Percentiles rank a stretch among this genome's conserved stretches.
phyloP scores from a whole-genome alignment of 2,888 invertebrate species.

The Aleiodes testaceus region DNA sequence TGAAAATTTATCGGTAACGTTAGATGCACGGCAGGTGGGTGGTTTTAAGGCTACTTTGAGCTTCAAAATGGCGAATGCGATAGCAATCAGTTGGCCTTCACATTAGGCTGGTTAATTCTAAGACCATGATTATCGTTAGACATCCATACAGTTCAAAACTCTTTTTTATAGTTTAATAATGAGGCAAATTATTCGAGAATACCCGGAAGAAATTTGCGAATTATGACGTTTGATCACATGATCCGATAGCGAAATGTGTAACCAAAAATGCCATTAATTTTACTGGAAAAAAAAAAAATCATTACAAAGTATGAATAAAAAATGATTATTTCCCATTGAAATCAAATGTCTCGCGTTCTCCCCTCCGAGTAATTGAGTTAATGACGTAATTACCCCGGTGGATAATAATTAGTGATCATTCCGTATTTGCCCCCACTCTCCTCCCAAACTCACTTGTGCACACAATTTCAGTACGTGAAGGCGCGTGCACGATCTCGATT shows the following conservation, averaged over 20 bases:
- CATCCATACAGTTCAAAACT: constrained; percentile 27
- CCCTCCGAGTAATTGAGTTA: constrained; percentile 61
- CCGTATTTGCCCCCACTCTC: constrained; percentile 34
- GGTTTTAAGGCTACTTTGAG: constrained; percentile 47
- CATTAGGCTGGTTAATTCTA: constrained; percentile 63
- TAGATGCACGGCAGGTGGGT: constrained; percentile 62
- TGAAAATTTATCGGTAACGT: constrained; percentile 42
- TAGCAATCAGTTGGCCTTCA: constrained; percentile 57
- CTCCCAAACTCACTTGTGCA: constrained; percentile 32
- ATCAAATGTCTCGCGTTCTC: constrained; percentile 3
- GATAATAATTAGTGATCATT: constrained; percentile 62
- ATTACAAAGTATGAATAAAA: neutral
- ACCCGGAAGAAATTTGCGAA: constrained; percentile 3
- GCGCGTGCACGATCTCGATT: constrained; percentile 56
- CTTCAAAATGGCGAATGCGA: constrained; percentile 59
- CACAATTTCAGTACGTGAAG: constrained; percentile 55
- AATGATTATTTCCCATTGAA: constrained; percentile 2
- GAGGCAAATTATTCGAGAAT: constrained; percentile 25
- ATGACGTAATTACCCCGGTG: constrained; percentile 64
- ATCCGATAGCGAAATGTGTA: no score
- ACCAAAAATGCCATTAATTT: no score
- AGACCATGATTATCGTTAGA: constrained; percentile 54
- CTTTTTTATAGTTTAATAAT: constrained; percentile 49
- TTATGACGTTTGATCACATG: no score
- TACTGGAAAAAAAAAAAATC: neutral